Evolutionary conservation across 2,113 vertebrate species (phyloP), one percentile per base, ranked within the genome.

Genomic region (Cyphomyrus discorhynchus): DNA sequence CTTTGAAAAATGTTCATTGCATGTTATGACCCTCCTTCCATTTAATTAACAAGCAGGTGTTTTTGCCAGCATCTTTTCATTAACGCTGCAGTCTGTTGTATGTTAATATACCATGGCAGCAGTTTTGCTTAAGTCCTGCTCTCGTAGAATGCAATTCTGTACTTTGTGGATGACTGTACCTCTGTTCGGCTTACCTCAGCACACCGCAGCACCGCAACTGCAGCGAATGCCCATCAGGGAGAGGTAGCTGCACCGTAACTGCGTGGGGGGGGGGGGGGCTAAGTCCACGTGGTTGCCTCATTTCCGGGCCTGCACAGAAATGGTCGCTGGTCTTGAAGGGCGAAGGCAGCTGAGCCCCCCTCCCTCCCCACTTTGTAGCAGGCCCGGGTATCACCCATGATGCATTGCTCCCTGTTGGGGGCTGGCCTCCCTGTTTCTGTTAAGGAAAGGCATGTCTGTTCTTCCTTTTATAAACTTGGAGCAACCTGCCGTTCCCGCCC

Each of bases 401-500:
- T 89, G 87, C 92, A 92, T 93, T 92, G 90, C 91, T 93, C 52
- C 85, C 86, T 90, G 86, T 77, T 86, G 84, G 90, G 89, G 77
- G 87, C 46, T 80, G 89, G 11, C 83, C 83, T 82, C 89, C 42
- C 89, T 82, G 62, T 90, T 74, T 93, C 92, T 88, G 89, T 93
- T 94, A 94, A 92, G 94, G 95, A 94, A 94, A 94, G 94, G 94
- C 93, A 95, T 95, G 92, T 89, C 89, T 82, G 80, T 88, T 74
- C 88, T 66, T 92, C 91, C 93, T 94, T 94, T 94, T 94, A 94
- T 93, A 86, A 94, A 94, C 93, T 92, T 89, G 62, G 80, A 77
- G 85, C 45, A 62, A 46, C 46, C n/a, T 46, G 21, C 45, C 52
- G 21, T 45, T 49, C 77, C 77, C 50, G 35, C 50, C 89, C 88